These are phyloP conservation scores for Hipparchia sbordonii DNA, from an alignment of 2,888 invertebrate species.

Conservation along the genomic window DNA sequence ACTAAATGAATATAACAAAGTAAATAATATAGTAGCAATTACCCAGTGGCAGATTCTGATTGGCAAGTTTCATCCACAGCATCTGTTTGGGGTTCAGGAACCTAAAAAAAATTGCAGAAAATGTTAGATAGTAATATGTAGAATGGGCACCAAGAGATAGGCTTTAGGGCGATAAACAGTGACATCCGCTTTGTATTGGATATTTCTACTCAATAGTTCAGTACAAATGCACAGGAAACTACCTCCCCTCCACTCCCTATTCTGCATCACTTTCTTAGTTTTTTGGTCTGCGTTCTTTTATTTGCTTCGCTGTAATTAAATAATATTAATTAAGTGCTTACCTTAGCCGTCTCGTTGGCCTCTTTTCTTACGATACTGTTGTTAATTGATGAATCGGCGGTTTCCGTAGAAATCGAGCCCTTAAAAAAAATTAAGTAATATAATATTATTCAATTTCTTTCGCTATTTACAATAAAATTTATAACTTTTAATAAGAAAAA, in stretches of 20 bases:
- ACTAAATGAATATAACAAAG: background rate
- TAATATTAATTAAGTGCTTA: slow-evolving; percentile 19
- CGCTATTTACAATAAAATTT: background rate
- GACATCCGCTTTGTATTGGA: too few species aligned
- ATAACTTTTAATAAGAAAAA: too few species aligned
- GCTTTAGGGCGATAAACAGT: too few species aligned
- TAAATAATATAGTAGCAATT: slow-evolving; percentile 35
- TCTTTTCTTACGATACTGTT: slow-evolving; percentile 57
- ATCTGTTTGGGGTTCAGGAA: slow-evolving; percentile 49
- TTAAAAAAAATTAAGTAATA: slow-evolving; percentile 41
- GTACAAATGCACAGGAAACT: too few species aligned
- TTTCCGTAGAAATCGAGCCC: slow-evolving; percentile 74
- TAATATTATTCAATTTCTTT: too few species aligned
- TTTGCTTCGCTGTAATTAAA: background rate
- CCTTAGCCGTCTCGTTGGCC: slow-evolving; percentile 49
- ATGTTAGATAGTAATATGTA: background rate
- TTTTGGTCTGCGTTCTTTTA: background rate
- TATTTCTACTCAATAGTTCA: too few species aligned
- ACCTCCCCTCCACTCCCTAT: too few species aligned
- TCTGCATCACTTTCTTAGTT: too few species aligned
- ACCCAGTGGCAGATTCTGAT: slow-evolving; percentile 69
- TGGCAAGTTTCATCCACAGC: slow-evolving; percentile 65
- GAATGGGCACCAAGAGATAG: background rate
- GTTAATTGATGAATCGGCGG: slow-evolving; percentile 66
- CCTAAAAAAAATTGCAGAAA: slow-evolving; percentile 42